Conservation (phyloP, 2,113 vertebrate genomes). For the Lontra canadensis region DNA sequence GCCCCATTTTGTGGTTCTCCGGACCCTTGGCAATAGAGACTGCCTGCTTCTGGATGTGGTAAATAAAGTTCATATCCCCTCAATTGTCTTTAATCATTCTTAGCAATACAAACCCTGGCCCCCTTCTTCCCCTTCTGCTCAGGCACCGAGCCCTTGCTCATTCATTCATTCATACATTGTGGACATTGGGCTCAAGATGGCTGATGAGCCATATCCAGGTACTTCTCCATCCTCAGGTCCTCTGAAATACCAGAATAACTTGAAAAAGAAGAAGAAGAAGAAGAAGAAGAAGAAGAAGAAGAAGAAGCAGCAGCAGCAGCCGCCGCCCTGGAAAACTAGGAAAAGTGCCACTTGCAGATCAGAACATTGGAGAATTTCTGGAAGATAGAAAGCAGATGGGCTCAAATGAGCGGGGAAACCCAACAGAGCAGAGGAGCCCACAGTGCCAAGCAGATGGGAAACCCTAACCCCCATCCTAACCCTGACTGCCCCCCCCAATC, state of each 20-base stretch:
- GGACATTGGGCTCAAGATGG: not conserved
- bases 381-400: not conserved
- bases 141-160: not conserved
- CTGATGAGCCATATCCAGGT: not conserved
- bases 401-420: accelerated
- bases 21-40: not conserved
- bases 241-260: not conserved
- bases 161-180: not conserved
- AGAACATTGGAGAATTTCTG: not conserved
- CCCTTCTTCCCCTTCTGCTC: not conserved
- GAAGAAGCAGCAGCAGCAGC: no score
- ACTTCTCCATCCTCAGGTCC: not conserved
- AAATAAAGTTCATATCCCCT: not conserved
- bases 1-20: not conserved
- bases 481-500: not conserved
- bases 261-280: not conserved
- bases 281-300: no score
- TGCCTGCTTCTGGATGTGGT: not conserved
- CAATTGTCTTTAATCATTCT: not conserved
- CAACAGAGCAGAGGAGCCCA: not conserved
- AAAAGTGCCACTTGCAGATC: not conserved
- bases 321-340: not conserved
- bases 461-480: not conserved
- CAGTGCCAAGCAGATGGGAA: not conserved
- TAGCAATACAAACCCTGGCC: accelerated